Conservation (phyloP, 2,797 vertebrate genomes). For the Hydrolagus colliei region DNA sequence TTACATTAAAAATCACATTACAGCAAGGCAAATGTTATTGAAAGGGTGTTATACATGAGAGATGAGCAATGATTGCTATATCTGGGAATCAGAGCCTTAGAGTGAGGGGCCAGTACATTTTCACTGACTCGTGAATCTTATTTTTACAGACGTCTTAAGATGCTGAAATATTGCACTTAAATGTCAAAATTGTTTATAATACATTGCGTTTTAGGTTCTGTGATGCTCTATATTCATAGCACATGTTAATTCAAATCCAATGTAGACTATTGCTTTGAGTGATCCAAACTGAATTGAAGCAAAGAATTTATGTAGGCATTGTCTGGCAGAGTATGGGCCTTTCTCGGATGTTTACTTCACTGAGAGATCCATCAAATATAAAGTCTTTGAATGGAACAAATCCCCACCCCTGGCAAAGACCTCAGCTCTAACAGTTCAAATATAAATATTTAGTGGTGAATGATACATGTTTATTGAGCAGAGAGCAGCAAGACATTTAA, state of each 20-base stretch:
- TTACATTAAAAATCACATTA: neutral
- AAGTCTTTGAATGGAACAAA: slow-evolving; percentile 70
- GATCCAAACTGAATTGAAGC: neutral
- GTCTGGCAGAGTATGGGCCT: slow-evolving; percentile 66
- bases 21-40: neutral
- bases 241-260: slow-evolving; percentile 4
- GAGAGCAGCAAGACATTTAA: slow-evolving; percentile 68
- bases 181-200: neutral
- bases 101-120: neutral
- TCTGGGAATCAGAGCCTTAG: neutral
- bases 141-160: neutral
- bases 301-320: slow-evolving; percentile 62
- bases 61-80: neutral
- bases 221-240: neutral
- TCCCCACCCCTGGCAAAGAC: slow-evolving; percentile 72
- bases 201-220: neutral
- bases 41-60: neutral
- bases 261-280: slow-evolving; percentile 19
- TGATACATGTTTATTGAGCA: slow-evolving; percentile 73
- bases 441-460: slow-evolving; percentile 79
- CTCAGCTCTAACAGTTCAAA: slow-evolving; percentile 69
- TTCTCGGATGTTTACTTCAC: slow-evolving; percentile 73
- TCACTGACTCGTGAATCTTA: neutral
- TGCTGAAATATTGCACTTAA: neutral
- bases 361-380: slow-evolving; percentile 66